Conservation (phyloP, 2,113 vertebrate species). For the Carassius gibelio region DNA sequence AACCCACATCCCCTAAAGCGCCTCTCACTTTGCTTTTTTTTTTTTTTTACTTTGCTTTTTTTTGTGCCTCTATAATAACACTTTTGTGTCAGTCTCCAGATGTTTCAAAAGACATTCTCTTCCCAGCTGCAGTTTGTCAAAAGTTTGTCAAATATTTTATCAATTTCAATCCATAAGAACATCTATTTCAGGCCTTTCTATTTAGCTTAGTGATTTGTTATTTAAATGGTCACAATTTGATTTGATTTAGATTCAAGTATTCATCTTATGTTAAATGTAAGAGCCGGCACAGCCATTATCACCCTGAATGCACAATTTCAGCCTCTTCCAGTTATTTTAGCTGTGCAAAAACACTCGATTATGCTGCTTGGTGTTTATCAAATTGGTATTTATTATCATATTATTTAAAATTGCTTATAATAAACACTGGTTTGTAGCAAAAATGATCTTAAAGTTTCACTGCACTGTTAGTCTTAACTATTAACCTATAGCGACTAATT, state of each 20-base stretch:
- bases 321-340: neutral
- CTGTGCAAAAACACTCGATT: neutral
- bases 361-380: neutral
- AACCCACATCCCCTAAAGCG: conserved; percentile 35
- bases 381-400: conserved; percentile 7
- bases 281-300: neutral
- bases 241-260: neutral
- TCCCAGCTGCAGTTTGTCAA: neutral
- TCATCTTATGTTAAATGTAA: neutral
- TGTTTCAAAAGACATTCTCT: neutral
- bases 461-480: neutral
- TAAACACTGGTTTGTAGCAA: neutral
- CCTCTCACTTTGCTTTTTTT: conserved; percentile 30
- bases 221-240: neutral
- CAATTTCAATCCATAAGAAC: neutral
- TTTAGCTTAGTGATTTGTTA: neutral
- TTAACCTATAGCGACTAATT: neutral
- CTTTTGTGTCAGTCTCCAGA: neutral
- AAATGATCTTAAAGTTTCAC: neutral
- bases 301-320: neutral
- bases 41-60: neutral
- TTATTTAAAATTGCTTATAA: conserved; percentile 37
- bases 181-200: neutral
- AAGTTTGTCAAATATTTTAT: neutral
- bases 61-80: conserved; percentile 18